Evolutionary conservation across 2,797 vertebrate genomes (phyloP), one percentile per base, ranked within the genome.

Genomic region (Pterois miles): DNA sequence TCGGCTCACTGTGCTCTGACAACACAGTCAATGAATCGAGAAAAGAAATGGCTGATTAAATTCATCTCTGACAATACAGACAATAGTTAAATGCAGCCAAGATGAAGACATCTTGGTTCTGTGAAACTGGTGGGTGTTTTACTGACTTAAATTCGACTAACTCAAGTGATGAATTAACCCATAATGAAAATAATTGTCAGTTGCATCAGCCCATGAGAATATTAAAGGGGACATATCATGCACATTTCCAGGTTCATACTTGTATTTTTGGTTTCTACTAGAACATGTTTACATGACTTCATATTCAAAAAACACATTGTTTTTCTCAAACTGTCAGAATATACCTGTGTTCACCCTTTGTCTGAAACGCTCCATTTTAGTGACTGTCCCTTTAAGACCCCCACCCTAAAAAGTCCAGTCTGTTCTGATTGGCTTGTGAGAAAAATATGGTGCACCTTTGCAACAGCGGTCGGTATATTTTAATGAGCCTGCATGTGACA

Each of bases 361-460:
- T 50, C 43, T 46, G 8, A 46, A 46, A 46, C 8, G 8, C 43
- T 2, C 18, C 18, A 18, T 46, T 46, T 46, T 46, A 46, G 43
- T 20, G 43, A 16, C 18, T 9, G 18, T 46, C 43, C 20, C 43
- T 46, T 46, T 20, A 46, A 46, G 18, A 8, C 43, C 43, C 43
- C 43, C 7, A 20, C 0, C 43, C 18, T 7, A 46, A 46, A 46
- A 46, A 46, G 43, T 18, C 40, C 7, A 46, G 0, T 46, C 40
- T 46, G 40, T 18, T 46, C 16, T 46, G 40, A 46, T 46, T 46
- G 40, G 16, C 40, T 46, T 18, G 40, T 46, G 0, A 46, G 40
- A 46, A 46, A 31, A 46, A 46, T 20, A 46, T 0, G 0, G 14
- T 40, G 2, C 38, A 40, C 38, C 38, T 40, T 40, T 43, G 0